phyloP scores from a whole-genome alignment of 2,113 vertebrate genomes.

The Natator depressus region DNA sequence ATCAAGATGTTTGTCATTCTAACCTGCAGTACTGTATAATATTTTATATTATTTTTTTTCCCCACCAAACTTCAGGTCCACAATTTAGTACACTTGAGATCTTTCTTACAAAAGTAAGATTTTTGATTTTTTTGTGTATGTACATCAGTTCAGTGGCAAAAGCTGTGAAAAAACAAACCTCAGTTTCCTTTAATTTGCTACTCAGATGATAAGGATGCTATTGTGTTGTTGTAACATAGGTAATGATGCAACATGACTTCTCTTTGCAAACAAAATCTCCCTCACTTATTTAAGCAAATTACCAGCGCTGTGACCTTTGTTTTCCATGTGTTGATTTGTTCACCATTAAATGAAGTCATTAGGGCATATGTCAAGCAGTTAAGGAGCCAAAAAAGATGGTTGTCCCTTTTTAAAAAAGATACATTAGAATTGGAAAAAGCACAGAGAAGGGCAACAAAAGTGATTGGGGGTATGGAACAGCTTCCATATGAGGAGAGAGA shows the following conservation, averaged over 20 bases:
- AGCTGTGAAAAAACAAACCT: background rate
- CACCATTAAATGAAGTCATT: slow-evolving; percentile 21
- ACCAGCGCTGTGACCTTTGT: background rate
- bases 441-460: background rate
- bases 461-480: background rate
- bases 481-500: background rate
- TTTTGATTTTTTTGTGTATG: background rate
- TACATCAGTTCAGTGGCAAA: background rate
- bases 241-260: background rate
- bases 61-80: background rate
- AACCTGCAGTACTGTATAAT: background rate
- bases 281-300: slow-evolving; percentile 9
- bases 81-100: background rate
- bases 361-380: background rate
- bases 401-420: background rate
- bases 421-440: background rate
- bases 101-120: background rate
- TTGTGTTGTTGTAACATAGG: background rate
- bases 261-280: background rate
- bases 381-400: background rate
- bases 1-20: slow-evolving; percentile 49
- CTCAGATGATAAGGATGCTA: background rate
- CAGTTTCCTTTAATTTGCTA: background rate
- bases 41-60: slow-evolving; percentile 5
- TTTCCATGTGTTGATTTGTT: slow-evolving; percentile 38